A percentile compares a stretch with the other conserved stretches of the same genome.
Conservation (phyloP, 2,113 vertebrate genomes). For the Scortum barcoo region DNA sequence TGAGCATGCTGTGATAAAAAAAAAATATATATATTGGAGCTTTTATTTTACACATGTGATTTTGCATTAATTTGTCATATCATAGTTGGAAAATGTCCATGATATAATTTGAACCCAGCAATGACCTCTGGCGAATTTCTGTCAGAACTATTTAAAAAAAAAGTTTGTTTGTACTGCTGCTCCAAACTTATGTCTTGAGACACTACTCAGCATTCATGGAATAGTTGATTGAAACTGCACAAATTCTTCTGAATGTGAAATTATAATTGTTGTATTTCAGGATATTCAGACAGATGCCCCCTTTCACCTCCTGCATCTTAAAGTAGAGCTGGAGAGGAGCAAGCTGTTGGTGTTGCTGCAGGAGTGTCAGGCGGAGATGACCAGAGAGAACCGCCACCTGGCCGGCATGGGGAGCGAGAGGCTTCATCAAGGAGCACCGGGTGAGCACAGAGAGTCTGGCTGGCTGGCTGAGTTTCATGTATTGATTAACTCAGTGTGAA, state of each 20-base stretch:
- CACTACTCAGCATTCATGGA: too few relatives aligned
- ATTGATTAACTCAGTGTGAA: conserved; percentile 43
- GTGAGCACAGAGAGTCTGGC: conserved; percentile 77
- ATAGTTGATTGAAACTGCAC: neutral
- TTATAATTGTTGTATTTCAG: conserved; percentile 73
- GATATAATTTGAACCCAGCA: too few relatives aligned
- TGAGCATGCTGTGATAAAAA: neutral
- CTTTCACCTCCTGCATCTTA: conserved; percentile 91
- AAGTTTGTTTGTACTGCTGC: neutral
- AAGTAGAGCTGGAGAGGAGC: conserved; percentile 91
- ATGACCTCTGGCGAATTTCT: too few relatives aligned
- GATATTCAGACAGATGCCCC: conserved; percentile 94
- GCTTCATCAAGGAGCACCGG: conserved; percentile 93
- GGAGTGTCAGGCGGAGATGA: conserved; percentile 90
- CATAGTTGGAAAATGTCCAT: neutral
- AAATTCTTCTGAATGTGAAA: neutral
- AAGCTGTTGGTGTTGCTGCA: conserved; percentile 87
- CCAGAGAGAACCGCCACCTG: conserved; percentile 89
- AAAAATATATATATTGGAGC: too few relatives aligned
- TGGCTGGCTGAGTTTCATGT: conserved; percentile 2
- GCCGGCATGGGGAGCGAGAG: conserved; percentile 90
- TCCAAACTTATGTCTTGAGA: neutral
- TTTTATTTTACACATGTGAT: neutral
- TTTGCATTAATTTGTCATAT: neutral
- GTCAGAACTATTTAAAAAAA: too few relatives aligned